These are phyloP conservation scores for Choloepus didactylus DNA, from an alignment of 2,797 vertebrate genomes.

Conservation along the genomic window DNA sequence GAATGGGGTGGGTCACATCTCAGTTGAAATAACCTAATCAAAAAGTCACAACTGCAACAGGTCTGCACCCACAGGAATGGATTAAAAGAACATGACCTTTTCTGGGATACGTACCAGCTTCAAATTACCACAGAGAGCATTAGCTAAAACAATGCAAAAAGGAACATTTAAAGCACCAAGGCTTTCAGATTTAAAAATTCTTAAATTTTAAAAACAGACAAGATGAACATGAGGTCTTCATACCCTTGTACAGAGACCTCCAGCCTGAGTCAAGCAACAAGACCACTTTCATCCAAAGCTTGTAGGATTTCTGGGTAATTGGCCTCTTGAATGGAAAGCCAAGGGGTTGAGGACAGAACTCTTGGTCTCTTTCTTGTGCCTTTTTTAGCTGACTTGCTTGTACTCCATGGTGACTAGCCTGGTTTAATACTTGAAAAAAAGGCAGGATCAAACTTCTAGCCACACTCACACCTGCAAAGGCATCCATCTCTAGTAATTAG, in stretches of 20 bases:
- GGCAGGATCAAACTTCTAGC: background rate
- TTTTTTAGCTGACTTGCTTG: background rate
- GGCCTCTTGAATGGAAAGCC: background rate
- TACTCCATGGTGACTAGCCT: background rate
- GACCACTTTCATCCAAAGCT: background rate
- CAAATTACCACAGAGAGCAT: background rate
- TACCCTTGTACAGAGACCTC: background rate
- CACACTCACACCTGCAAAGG: background rate
- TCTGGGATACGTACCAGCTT: too few species aligned
- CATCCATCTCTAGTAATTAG: background rate
- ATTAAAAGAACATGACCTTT: too few species aligned
- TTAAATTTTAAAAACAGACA: slow-evolving; percentile 35
- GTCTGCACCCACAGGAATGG: too few species aligned
- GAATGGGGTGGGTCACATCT: too few species aligned
- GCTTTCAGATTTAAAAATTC: slow-evolving; percentile 50
- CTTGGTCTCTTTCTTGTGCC: background rate
- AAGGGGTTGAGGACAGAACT: background rate
- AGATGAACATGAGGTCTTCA: background rate
- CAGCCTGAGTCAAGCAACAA: background rate
- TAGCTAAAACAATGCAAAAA: slow-evolving; percentile 55
- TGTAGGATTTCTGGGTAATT: background rate
- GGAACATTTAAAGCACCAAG: slow-evolving; percentile 18
- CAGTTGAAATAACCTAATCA: too few species aligned
- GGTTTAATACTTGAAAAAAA: background rate
- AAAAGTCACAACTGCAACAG: too few species aligned